Evolutionary conservation across 2,888 invertebrate species (phyloP).

Genomic region (Cheilosia vernalis): DNA sequence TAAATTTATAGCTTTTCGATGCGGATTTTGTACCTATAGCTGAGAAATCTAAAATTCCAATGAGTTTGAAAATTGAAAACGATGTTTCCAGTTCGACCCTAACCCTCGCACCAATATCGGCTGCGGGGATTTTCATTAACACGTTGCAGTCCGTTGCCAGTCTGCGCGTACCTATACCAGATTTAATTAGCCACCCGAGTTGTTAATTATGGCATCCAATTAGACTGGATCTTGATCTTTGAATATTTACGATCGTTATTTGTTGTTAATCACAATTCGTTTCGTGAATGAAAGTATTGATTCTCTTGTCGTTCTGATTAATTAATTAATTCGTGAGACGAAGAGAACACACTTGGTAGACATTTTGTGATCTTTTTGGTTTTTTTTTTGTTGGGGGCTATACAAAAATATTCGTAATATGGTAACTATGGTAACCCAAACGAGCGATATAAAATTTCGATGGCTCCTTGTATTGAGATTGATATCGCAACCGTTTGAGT

Average conservation of each 20-base stretch:
- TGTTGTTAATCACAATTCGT: constrained; percentile 69
- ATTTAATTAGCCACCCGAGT: constrained; percentile 75
- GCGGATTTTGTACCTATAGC: constrained; percentile 58
- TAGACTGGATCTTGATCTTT: constrained; percentile 70
- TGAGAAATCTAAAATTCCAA: constrained; percentile 73
- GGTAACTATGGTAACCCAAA: background rate
- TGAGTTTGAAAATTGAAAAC: constrained; percentile 71
- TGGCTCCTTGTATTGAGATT: constrained; percentile 68
- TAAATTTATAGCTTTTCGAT: constrained; percentile 70
- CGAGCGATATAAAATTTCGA: constrained; percentile 33
- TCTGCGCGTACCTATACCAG: constrained; percentile 43
- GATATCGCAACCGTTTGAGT: constrained; percentile 39
- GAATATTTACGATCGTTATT: constrained; percentile 69
- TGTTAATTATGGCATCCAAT: constrained; percentile 75
- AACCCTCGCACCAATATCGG: background rate
- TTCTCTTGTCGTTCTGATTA: constrained; percentile 46
- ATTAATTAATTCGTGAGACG: constrained; percentile 64
- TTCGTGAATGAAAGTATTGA: constrained; percentile 58
- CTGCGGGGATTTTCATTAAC: constrained; percentile 54
- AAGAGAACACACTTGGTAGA: constrained; percentile 52
- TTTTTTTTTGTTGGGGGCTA: constrained; percentile 6
- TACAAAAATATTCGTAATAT: constrained; percentile 2
- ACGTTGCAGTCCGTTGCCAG: constrained; percentile 20
- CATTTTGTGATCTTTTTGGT: constrained; percentile 62
- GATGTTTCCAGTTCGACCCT: constrained; percentile 67